Conservation (phyloP, 92 coral and sea anemone genomes). For the Epizoanthus rinbou region DNA sequence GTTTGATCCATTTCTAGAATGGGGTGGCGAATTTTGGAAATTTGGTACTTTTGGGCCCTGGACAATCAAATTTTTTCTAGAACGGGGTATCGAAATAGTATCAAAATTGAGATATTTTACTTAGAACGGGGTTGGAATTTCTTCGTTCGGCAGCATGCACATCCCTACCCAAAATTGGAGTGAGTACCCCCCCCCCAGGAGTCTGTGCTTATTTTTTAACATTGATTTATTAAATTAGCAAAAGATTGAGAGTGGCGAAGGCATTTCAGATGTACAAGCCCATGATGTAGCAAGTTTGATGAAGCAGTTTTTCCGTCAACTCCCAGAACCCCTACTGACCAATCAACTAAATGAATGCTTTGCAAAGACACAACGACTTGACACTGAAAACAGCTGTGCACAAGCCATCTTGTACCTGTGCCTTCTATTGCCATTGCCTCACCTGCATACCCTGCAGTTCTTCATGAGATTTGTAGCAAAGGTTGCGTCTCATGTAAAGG, state of each 20-base stretch:
- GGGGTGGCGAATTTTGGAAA: too few relatives aligned
- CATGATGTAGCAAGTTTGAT: constrained; percentile 97
- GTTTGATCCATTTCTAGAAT: too few relatives aligned
- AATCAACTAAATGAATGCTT: constrained; percentile 87
- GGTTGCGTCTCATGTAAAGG: constrained; percentile 79
- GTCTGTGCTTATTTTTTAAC: not conserved
- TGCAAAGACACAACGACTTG: constrained; percentile 75
- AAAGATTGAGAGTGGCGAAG: constrained; percentile 83
- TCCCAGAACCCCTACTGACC: constrained; percentile 94
- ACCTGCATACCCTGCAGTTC: constrained; percentile 85
- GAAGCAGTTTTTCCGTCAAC: constrained; percentile 94
- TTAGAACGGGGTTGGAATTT: too few relatives aligned
- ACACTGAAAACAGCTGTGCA: constrained; percentile 68
- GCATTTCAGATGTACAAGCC: constrained; percentile 77
- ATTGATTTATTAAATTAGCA: constrained; percentile 50
- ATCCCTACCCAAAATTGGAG: too few relatives aligned
- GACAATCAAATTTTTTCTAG: too few relatives aligned
- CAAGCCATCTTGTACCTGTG: constrained; percentile 78
- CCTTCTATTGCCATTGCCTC: constrained; percentile 80
- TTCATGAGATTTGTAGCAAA: constrained; percentile 82
- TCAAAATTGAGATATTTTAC: too few relatives aligned
- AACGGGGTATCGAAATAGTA: too few relatives aligned
- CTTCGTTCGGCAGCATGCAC: too few relatives aligned
- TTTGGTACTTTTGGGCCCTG: too few relatives aligned
- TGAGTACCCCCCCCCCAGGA: too few relatives aligned